phyloP scores from a whole-genome alignment of 2,113 vertebrate genomes.

The Engystomops pustulosus region DNA sequence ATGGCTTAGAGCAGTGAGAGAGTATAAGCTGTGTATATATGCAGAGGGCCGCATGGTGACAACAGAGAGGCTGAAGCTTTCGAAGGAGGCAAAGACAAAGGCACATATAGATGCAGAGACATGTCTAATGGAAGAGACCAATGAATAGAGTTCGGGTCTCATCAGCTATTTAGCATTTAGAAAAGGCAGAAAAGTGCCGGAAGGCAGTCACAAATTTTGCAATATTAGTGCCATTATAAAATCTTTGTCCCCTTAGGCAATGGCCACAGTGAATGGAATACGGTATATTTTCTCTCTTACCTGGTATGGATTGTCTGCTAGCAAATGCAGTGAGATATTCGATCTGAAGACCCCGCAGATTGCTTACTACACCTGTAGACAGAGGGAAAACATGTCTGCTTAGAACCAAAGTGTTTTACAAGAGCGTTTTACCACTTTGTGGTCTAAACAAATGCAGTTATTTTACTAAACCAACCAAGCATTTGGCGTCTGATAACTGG shows the following conservation, averaged over 20 bases:
- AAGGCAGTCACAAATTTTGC: neutral
- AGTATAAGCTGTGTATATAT: too few species aligned
- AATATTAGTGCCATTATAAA: neutral
- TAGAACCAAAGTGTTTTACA: neutral
- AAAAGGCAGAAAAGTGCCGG: neutral
- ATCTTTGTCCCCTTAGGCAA: neutral
- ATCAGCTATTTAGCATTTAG: neutral
- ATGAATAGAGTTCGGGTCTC: neutral
- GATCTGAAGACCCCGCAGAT: neutral
- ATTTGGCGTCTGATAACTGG: neutral
- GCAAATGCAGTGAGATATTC: neutral
- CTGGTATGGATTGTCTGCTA: slow-evolving; percentile 23
- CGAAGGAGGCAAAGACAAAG: too few species aligned
- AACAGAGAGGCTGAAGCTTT: too few species aligned
- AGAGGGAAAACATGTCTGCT: slow-evolving; percentile 3
- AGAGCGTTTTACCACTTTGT: neutral
- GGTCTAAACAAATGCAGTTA: neutral
- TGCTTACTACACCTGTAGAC: slow-evolving; percentile 9
- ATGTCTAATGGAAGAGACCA: too few species aligned
- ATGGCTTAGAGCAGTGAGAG: too few species aligned
- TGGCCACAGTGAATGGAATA: neutral
- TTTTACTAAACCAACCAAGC: neutral
- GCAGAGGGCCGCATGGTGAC: too few species aligned
- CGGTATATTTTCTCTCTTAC: slow-evolving; percentile 30
- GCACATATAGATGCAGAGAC: too few species aligned